Evolutionary conservation across 2,888 invertebrate genomes (phyloP).

Genomic region (Drosophila histrio): DNA sequence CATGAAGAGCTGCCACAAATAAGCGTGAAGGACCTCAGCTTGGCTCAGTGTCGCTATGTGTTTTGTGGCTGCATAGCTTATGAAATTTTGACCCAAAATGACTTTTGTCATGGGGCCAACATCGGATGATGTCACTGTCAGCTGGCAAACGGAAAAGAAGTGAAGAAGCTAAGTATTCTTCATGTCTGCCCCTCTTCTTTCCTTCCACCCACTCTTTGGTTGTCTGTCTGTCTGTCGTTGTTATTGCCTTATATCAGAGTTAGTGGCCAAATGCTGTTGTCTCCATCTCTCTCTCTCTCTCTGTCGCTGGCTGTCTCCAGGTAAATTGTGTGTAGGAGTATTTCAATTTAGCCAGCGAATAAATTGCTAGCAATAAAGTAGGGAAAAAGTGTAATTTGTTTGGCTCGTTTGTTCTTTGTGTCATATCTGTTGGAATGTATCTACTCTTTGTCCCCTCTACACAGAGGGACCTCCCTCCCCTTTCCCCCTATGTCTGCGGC

Average conservation of each 20-base stretch:
- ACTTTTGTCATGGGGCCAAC: slow-evolving; percentile 39
- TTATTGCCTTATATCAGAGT: slow-evolving; percentile 34
- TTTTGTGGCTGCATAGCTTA: slow-evolving; percentile 12
- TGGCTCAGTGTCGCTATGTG: background rate
- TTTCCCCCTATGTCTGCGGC: slow-evolving; percentile 50
- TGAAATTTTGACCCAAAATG: slow-evolving; percentile 42
- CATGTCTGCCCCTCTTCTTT: background rate
- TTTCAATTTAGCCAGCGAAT: slow-evolving; percentile 75
- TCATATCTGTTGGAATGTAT: slow-evolving; percentile 76
- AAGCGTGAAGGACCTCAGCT: background rate
- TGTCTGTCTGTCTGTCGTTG: background rate
- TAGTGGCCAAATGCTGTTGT: slow-evolving; percentile 21
- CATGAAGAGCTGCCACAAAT: background rate
- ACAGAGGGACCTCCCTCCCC: background rate
- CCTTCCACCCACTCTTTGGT: slow-evolving; percentile 1
- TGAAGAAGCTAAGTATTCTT: slow-evolving; percentile 17
- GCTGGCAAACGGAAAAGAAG: slow-evolving; percentile 13
- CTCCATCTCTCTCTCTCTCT: background rate
- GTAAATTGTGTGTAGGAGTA: slow-evolving; percentile 71
- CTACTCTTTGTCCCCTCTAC: slow-evolving; percentile 15
- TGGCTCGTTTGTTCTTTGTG: slow-evolving; percentile 73
- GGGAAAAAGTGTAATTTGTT: slow-evolving; percentile 74
- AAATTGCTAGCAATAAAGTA: slow-evolving; percentile 78
- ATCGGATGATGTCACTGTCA: slow-evolving; percentile 66
- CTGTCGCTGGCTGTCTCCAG: slow-evolving; percentile 36